phyloP scores from a whole-genome alignment of 2,113 vertebrate species.

The Microcebus griseorufus region DNA sequence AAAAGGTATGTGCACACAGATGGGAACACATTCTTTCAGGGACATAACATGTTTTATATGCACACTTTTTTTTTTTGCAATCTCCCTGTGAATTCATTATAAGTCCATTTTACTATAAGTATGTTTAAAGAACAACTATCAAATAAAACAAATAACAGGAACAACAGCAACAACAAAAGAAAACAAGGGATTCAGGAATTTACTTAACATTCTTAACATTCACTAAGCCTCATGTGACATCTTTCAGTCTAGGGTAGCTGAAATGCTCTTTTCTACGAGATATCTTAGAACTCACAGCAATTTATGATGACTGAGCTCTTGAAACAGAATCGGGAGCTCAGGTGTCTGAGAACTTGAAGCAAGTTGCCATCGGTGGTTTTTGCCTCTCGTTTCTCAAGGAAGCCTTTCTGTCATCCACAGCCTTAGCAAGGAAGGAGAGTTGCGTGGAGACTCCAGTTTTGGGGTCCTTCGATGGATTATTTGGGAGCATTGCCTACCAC shows the following conservation, averaged over 20 bases:
- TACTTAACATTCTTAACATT: background rate
- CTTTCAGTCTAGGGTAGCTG: background rate
- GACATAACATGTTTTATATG: too few relatives aligned
- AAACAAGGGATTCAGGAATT: background rate
- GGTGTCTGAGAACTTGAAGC: background rate
- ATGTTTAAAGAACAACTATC: background rate
- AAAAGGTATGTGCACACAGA: rapidly evolving
- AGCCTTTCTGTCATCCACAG: background rate
- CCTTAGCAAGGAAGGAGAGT: background rate
- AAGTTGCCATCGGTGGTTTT: background rate
- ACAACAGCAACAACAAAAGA: background rate
- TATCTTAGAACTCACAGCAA: background rate
- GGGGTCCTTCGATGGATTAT: background rate
- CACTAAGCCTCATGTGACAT: background rate
- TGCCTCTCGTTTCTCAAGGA: background rate
- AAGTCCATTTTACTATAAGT: background rate
- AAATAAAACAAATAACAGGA: background rate
- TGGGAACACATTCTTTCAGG: background rate
- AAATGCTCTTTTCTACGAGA: background rate
- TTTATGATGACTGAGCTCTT: background rate
- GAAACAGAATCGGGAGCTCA: background rate
- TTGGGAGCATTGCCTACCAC: background rate
- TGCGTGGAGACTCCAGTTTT: background rate
- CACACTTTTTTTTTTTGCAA: background rate
- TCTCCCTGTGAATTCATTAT: background rate